phyloP scores from a whole-genome alignment of 2,113 vertebrate genomes.

The Phyllostomus discolor region DNA sequence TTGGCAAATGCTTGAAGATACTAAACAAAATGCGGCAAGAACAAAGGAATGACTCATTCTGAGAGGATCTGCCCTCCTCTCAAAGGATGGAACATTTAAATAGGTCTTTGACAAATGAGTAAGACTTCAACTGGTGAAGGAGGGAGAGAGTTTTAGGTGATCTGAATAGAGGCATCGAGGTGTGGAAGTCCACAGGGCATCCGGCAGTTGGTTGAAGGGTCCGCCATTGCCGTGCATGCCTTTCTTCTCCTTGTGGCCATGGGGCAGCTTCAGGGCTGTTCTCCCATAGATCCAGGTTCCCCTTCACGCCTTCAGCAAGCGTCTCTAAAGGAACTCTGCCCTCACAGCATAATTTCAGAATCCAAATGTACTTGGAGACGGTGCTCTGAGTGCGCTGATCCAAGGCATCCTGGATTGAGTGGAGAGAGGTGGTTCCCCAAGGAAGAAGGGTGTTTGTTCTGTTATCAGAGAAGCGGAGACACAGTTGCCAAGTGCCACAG shows the following conservation, averaged over 20 bases:
- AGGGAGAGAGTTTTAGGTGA: not conserved
- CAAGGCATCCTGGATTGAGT: not conserved
- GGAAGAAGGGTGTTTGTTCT: not conserved
- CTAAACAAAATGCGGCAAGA: not conserved
- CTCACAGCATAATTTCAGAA: not conserved
- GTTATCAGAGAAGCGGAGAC: not conserved
- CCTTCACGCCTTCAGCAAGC: not conserved
- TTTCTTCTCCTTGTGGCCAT: not conserved
- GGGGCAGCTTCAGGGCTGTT: not conserved
- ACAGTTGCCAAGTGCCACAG: not conserved
- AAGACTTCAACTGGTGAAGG: not conserved
- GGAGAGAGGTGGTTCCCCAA: not conserved
- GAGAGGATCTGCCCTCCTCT: not conserved
- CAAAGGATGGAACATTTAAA: not conserved
- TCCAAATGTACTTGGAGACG: not conserved
- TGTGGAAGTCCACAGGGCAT: not conserved
- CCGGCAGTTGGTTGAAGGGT: not conserved
- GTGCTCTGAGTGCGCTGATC: not conserved
- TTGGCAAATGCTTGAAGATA: not conserved
- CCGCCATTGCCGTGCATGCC: too few species aligned
- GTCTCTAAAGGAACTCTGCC: not conserved
- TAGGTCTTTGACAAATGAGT: not conserved
- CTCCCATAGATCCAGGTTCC: not conserved
- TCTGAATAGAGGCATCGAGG: not conserved
- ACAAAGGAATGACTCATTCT: slow-evolving; percentile 31